Conservation (phyloP, 1,140 invertebrate genomes). For the Harpegnathos saltator region DNA sequence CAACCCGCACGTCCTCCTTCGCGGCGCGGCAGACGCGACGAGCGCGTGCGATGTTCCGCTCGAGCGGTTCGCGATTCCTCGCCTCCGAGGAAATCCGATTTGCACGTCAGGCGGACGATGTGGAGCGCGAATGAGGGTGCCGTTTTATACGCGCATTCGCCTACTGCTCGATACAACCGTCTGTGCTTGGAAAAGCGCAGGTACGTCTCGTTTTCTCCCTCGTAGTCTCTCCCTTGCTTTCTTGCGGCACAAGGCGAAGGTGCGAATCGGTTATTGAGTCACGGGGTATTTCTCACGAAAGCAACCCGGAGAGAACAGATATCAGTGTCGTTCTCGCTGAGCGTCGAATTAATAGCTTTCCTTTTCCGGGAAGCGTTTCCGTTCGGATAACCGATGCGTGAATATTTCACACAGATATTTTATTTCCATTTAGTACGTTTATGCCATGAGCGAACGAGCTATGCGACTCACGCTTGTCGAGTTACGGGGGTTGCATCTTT, state of each 20-base stretch:
- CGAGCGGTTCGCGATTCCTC: not conserved
- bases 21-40: too few relatives aligned
- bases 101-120: not conserved
- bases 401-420: conserved; percentile 5
- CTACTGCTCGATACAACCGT: conserved; percentile 25
- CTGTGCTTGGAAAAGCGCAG: conserved; percentile 10
- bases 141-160: conserved; percentile 25
- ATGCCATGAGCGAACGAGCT: not conserved
- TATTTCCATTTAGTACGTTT: not conserved
- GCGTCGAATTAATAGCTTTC: conserved; percentile 23
- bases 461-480: not conserved
- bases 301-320: not conserved
- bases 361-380: too few relatives aligned
- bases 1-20: too few relatives aligned
- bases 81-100: conserved; percentile 58
- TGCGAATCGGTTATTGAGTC: conserved; percentile 28
- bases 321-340: conserved; percentile 2
- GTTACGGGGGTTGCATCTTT: not conserved
- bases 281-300: conserved; percentile 2
- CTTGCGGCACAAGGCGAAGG: not conserved
- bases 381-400: not conserved
- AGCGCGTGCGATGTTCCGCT: conserved; percentile 12
- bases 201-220: not conserved
- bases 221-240: not conserved
- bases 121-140: conserved; percentile 21